Conservation (phyloP, 2,113 vertebrate species). For the Megalops atlanticus region DNA sequence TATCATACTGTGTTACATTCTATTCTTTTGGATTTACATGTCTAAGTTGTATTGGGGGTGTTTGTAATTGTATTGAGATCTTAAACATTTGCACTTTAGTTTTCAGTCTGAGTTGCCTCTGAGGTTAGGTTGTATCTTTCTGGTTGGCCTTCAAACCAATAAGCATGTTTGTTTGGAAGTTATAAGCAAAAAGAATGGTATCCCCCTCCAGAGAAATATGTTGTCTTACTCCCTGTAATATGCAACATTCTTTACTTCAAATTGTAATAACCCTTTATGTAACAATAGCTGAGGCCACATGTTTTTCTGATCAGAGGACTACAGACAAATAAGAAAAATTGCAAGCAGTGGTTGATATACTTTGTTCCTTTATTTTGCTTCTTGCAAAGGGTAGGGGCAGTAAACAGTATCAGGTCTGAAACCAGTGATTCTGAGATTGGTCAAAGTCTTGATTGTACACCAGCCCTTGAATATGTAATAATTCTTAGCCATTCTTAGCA, state of each 20-base stretch:
- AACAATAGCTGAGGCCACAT: no score
- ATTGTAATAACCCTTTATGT: no score
- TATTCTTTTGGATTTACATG: no score
- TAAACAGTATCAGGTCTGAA: background rate
- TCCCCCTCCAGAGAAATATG: no score
- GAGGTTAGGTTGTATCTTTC: background rate
- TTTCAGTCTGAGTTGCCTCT: background rate
- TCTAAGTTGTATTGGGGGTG: no score
- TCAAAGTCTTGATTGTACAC: background rate
- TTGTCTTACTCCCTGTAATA: no score
- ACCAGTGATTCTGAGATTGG: background rate
- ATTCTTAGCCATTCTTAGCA: background rate
- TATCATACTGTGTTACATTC: constrained; percentile 59
- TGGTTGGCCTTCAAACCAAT: background rate
- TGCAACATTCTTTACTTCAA: no score
- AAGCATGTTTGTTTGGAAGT: no score
- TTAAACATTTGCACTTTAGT: background rate
- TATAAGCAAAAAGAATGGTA: no score
- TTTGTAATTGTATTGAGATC: background rate
- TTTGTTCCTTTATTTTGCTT: background rate
- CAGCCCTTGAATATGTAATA: background rate
- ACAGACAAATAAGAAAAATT: background rate
- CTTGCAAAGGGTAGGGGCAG: background rate
- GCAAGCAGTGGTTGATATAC: background rate
- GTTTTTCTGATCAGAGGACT: background rate